Percentiles rank a stretch among this genome's conserved stretches.
These are phyloP conservation scores for Capromys pilorides DNA, from an alignment of 2,797 vertebrate species.

Conservation along the genomic window DNA sequence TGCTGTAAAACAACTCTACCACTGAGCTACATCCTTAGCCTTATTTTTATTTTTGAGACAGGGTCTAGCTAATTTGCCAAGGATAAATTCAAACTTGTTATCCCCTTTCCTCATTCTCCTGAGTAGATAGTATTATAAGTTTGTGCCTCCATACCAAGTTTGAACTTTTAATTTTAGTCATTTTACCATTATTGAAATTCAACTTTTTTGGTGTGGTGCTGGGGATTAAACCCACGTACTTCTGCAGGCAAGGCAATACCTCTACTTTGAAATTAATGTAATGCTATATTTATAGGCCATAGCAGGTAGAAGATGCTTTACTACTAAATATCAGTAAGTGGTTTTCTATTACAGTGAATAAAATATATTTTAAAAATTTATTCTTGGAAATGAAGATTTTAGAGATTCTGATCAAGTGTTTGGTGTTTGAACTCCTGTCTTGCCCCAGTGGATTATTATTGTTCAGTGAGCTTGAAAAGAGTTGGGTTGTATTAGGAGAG, in stretches of 20 bases:
- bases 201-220: neutral
- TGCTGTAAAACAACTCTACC: neutral
- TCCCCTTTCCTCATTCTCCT: neutral
- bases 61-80: neutral
- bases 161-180: constrained; percentile 69
- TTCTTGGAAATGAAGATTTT: constrained; percentile 35
- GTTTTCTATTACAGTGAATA: constrained; percentile 56
- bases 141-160: neutral
- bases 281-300: constrained; percentile 28
- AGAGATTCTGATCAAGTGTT: constrained; percentile 40
- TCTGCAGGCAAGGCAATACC: neutral
- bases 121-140: neutral
- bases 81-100: neutral
- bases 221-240: neutral
- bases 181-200: constrained; percentile 65
- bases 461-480: constrained; percentile 19
- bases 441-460: constrained; percentile 38
- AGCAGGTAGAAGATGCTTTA: constrained; percentile 51
- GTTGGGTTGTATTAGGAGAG: constrained; percentile 31
- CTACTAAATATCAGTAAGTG: constrained; percentile 49
- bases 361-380: neutral
- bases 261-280: constrained; percentile 64
- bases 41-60: neutral
- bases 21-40: neutral
- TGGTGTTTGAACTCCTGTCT: constrained; percentile 58